Evolutionary conservation across 1,140 invertebrate genomes (phyloP).

Genomic region (Penaeus chinensis): DNA sequence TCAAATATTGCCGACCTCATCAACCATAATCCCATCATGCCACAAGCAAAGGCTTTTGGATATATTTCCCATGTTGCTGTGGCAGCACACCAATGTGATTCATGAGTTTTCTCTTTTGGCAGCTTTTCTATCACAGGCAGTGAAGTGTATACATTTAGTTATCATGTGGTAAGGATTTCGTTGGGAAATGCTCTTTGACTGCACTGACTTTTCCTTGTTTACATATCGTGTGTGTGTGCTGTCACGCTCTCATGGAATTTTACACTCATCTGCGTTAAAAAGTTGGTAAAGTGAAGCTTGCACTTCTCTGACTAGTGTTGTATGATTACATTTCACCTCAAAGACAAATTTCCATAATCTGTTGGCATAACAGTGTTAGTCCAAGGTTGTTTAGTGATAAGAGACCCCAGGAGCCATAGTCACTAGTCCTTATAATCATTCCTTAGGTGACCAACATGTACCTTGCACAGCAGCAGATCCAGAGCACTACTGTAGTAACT

Average conservation of each 20-base stretch:
- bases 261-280: background rate
- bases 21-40: constrained; percentile 34
- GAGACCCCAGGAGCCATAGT: constrained; percentile 3
- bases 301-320: background rate
- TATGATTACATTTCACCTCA: constrained; percentile 7
- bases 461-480: constrained; percentile 30
- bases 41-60: constrained; percentile 6
- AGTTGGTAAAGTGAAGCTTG: constrained; percentile 1
- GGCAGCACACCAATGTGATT: constrained; percentile 3
- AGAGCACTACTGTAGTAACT: background rate
- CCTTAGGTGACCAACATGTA: constrained; percentile 28
- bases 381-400: constrained; percentile 32
- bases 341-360: background rate
- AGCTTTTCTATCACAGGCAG: too few species aligned
- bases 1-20: constrained; percentile 25
- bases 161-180: too few species aligned
- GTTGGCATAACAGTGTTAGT: constrained; percentile 38
- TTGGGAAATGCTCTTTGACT: too few species aligned
- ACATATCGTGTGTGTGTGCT: too few species aligned
- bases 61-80: constrained; percentile 8
- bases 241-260: background rate
- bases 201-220: too few species aligned
- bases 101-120: too few species aligned
- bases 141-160: too few species aligned
- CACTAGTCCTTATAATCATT: constrained; percentile 43